phyloP scores from a whole-genome alignment of 2,888 invertebrate species.

The Caenorhabditis angaria region DNA sequence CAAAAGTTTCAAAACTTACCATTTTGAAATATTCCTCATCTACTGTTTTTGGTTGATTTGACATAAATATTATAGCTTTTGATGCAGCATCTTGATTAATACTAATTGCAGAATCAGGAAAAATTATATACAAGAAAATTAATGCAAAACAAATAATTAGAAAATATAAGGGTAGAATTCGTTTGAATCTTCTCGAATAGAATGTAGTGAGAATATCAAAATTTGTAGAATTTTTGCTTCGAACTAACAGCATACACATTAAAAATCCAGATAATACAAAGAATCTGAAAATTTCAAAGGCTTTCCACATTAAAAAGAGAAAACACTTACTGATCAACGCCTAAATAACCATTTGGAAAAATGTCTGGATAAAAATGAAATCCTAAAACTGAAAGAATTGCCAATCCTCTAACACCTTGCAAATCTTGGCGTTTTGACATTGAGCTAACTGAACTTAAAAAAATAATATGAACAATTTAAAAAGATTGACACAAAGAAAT shows the following conservation, averaged over 20 bases:
- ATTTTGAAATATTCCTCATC: constrained; percentile 27
- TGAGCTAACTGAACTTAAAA: too few species aligned
- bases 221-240: constrained; percentile 4
- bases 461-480: too few species aligned
- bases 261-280: constrained; percentile 32
- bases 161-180: constrained; percentile 30
- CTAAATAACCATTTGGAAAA: constrained; percentile 35
- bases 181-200: constrained; percentile 27
- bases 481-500: too few species aligned
- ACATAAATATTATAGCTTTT: constrained; percentile 20
- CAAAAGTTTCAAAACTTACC: constrained; percentile 7
- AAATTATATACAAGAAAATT: constrained; percentile 18
- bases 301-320: neutral
- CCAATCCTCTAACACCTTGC: constrained; percentile 31
- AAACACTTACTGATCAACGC: constrained; percentile 35
- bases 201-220: constrained; percentile 16
- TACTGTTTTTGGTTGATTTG: constrained; percentile 18
- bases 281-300: constrained; percentile 19
- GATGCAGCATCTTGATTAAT: constrained; percentile 21
- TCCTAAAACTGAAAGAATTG: constrained; percentile 25
- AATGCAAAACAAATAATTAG: constrained; percentile 16
- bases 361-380: constrained; percentile 29
- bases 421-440: constrained; percentile 27
- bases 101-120: constrained; percentile 32
- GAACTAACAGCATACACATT: constrained; percentile 29